Evolutionary conservation across 1,140 invertebrate species (phyloP), one percentile per base, ranked within the genome.

Genomic region (Mycetomoellerius zeteki): DNA sequence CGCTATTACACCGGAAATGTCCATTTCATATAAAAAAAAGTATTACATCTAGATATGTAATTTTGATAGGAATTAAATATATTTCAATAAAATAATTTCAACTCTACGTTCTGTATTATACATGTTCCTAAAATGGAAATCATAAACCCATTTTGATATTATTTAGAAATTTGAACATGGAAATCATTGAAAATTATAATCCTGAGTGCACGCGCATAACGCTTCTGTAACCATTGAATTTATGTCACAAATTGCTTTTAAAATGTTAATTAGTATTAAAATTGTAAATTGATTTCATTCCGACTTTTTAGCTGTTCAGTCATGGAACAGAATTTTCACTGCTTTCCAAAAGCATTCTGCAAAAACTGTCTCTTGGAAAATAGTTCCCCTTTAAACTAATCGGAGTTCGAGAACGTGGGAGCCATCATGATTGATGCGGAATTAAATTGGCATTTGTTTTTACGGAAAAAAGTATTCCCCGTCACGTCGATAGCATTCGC

Each of bases 401-500:
- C 54, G 37, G 33, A 72, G 54, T 30, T 58, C 21, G 54, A 75
- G 69, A 14, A 75, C 54, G 24, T 7, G 19, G 10, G 21, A 47
- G n/a, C 19, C 37, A 21, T 21, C 21, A 73, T 75, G 80, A 84
- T 84, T 84, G 80, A 84, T 84, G 80, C 69, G 37, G 30, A 84
- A 84, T 84, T 84, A 84, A 82, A 71, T 54, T 71, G 78, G 50
- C 33, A 84, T 84, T 84, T 73, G 69, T 73, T 84, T 84, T 84
- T 19, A 33, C 24, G 33, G 19, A 50, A 43, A 73, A 72, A 43
- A 60, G 37, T 60, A 50, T 60, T 72, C 0, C 3, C 12, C 33
- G 33, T 54, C 52, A 14, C 47, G 52, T 47, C 67, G 54, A 82
- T 50, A 37, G 54, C 69, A 75, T 75, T 84, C n/a, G 54, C 27